Base-by-base conservation (phyloP, 2,113 vertebrate genomes). In the Chrysochloris asiatica region DNA sequence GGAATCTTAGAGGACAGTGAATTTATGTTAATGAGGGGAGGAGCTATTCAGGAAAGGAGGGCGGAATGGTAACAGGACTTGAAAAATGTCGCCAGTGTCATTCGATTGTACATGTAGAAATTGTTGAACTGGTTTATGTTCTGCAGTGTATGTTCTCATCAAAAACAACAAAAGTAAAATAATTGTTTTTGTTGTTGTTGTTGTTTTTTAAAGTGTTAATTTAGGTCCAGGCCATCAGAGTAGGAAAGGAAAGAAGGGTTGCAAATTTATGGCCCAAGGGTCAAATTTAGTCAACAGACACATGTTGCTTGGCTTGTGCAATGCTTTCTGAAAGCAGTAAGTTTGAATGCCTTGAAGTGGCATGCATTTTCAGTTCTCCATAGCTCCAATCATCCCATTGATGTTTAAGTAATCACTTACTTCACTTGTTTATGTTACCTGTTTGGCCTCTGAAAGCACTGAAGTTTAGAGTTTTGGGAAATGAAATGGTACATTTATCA, bases 251-350 rank as follows among this genome's bases (percentile, higher is more conserved):
- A 36, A 47, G 22, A 30, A 52, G 1, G 59, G 26, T 28, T 89
- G 38, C 48, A 79, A 10, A 84, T 80, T 85, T 73, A 67, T 61
- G 19, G 50, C 47, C 47, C 38, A 50, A 83, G 38, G 86, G 61
- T 41, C 45, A 91, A 38, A 92, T 41, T 8, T 89, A 73, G 76
- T 26, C 26, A 63, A 73, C 33, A 67, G 33, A 50, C 30, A 45
- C 22, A 89, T 65, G 78, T 45, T 38, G 73, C 63, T 84, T 89
- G 90, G 43, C 78, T 65, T 86, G 21, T 65, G 38, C 24, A 72
- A 47, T 79, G 21, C 30, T 93, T 72, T 93, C 45, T 89, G n/a
- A 52, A 91, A 92, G 45, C 1, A 4, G 48, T n/a, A 54, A 16
- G 71, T 86, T 52, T 69, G 41, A 94, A 47, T 73, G 45, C 13